Base-by-base conservation (phyloP, 2,888 invertebrate species). In the Tribolium freemani region DNA sequence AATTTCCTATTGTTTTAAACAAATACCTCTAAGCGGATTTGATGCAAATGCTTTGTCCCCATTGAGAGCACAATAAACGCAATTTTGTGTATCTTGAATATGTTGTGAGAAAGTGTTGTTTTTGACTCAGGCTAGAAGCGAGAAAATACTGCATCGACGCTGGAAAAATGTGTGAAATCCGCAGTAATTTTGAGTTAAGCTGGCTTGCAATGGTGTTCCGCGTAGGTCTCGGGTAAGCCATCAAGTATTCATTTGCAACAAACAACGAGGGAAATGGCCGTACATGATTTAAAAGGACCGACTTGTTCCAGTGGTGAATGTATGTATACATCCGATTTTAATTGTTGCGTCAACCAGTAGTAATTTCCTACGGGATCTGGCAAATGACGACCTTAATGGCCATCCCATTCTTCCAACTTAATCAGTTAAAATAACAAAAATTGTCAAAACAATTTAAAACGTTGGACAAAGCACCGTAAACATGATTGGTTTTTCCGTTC, bases 161-260 rank as follows among this genome's bases (percentile, higher is more conserved):
- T 57, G 11, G 30, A 67, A 56, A 67, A 67, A 61, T 13, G 67
- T 67, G 57, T 48, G 57, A 67, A 67, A 57, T 46, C 56, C 67
- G 67, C 57, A 67, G 67, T 67, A 56, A 67, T 67, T 57, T 67
- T 46, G 45, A 16, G 30, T 67, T 67, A 67, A 67, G 57, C 56
- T 48, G 8, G 13, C 46, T 30, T 46, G 67, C 67, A 67, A 31
- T 57, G 51, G 11, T 48, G 26, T 60, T 69, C 44, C 50, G 60
- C 44, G 50, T 58, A 66, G 67, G 67, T 53, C 60, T 69, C 60
- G 69, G 53, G 51, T 60, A 69, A 45, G 53, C 60, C 53, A 69
- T 69, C 69, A 69, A 69, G 69, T 60, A 69, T 69, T 69, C 69
- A 69, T 69, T 60, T 69, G 60, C 21, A 60, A 69, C 69, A 69